phyloP scores from a whole-genome alignment of 2,797 vertebrate species.

The Notolabrus celidotus region DNA sequence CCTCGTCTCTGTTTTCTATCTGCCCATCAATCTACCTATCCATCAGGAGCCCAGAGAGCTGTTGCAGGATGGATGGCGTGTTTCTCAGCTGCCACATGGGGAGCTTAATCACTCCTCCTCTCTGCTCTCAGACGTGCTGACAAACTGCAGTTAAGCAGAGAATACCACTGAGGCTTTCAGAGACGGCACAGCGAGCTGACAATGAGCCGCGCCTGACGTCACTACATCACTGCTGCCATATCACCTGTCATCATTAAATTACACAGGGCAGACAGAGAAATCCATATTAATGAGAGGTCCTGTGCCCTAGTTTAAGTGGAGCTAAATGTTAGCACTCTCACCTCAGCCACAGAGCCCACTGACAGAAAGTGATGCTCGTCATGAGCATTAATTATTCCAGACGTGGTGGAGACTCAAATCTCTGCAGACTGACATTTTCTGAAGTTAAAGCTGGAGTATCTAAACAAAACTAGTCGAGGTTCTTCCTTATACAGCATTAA shows the following conservation, averaged over 20 bases:
- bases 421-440: slow-evolving; percentile 41
- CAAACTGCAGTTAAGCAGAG: slow-evolving; percentile 61
- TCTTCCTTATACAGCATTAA: too few species aligned
- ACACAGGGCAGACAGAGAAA: slow-evolving; percentile 58
- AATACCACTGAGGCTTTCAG: slow-evolving; percentile 51
- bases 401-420: slow-evolving; percentile 40
- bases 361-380: too few species aligned
- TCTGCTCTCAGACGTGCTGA: slow-evolving; percentile 47
- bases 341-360: slow-evolving; percentile 40
- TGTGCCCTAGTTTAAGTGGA: slow-evolving; percentile 42
- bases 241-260: slow-evolving; percentile 82
- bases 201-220: slow-evolving; percentile 63
- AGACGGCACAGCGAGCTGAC: slow-evolving; percentile 46
- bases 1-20: slow-evolving; percentile 52
- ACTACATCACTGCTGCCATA: slow-evolving; percentile 60
- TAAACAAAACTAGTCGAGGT: too few species aligned
- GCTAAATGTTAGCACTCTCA: slow-evolving; percentile 58
- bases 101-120: slow-evolving; percentile 63
- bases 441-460: too few species aligned
- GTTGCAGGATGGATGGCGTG: slow-evolving; percentile 63
- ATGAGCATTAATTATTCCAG: slow-evolving; percentile 58
- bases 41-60: slow-evolving; percentile 49
- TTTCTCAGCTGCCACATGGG: slow-evolving; percentile 63
- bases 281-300: slow-evolving; percentile 70
- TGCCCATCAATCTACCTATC: slow-evolving; percentile 60